A percentile compares a stretch with the other conserved stretches of the same genome.
Conservation (phyloP, 2,888 invertebrate species). For the Cephus rjabovi region DNA sequence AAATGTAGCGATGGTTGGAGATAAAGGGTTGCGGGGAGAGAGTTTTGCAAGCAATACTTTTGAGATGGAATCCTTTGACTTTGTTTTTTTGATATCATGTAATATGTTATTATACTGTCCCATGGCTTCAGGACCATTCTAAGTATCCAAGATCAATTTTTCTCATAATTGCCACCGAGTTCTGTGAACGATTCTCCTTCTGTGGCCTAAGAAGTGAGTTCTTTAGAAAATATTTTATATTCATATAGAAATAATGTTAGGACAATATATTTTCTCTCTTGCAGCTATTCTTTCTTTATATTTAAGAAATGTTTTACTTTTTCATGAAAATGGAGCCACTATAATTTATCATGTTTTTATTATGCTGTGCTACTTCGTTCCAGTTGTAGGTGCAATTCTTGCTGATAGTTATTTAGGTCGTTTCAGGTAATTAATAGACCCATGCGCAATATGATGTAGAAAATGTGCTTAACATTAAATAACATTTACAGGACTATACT, state of each 20-base stretch:
- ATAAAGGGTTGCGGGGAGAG: not conserved
- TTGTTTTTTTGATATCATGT: not conserved
- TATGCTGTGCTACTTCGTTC: constrained; percentile 82
- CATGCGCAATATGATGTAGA: not conserved
- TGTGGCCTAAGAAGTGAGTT: constrained; percentile 82
- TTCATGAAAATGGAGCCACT: constrained; percentile 77
- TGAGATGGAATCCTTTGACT: too few relatives aligned
- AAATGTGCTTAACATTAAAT: not conserved
- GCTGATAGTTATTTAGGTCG: constrained; percentile 84
- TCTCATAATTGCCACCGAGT: constrained; percentile 86
- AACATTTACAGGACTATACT: constrained; percentile 72
- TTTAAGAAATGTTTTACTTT: constrained; percentile 76
- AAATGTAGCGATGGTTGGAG: not conserved
- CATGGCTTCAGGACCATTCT: constrained; percentile 22
- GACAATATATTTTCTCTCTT: constrained; percentile 35
- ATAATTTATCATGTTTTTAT: constrained; percentile 82
- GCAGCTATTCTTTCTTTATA: constrained; percentile 85
- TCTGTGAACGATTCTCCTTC: constrained; percentile 88
- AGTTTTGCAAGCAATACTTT: not conserved
- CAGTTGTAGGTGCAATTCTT: constrained; percentile 79
- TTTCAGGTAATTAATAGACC: constrained; percentile 68
- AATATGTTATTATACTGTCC: not conserved
- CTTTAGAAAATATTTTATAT: not conserved
- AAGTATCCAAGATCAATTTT: constrained; percentile 77
- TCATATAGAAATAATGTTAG: not conserved